Evolutionary conservation across 2,113 vertebrate species (phyloP).

Genomic region (Columba janthina): DNA sequence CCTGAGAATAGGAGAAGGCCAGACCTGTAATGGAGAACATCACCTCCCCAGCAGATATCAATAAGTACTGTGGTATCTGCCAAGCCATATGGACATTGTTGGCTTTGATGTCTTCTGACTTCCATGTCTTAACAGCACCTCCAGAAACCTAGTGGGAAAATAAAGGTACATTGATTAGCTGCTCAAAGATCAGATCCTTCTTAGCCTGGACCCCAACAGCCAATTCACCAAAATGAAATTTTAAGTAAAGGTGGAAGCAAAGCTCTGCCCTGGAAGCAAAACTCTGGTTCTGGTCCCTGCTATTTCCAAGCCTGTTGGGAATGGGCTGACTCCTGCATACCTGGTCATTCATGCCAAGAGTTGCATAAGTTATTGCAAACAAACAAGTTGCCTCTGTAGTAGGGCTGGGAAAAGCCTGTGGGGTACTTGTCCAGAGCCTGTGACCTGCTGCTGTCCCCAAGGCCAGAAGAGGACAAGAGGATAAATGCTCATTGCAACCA

Average conservation of each 20-base stretch:
- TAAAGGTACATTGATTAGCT: background rate
- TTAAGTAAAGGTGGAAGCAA: background rate
- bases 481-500: background rate
- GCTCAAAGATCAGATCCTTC: background rate
- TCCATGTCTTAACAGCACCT: slow-evolving; percentile 40
- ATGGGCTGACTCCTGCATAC: background rate
- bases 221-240: background rate
- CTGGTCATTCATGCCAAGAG: background rate
- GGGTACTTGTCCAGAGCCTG: background rate
- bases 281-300: background rate
- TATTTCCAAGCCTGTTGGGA: background rate
- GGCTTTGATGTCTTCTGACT: slow-evolving; percentile 82
- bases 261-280: background rate
- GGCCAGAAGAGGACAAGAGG: background rate
- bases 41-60: slow-evolving; percentile 92
- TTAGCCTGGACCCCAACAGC: background rate
- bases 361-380: background rate
- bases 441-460: background rate
- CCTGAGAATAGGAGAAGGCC: slow-evolving; percentile 99
- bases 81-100: slow-evolving; percentile 89
- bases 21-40: slow-evolving; percentile 97
- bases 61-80: slow-evolving; percentile 92
- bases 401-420: background rate
- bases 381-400: background rate
- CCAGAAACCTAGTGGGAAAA: slow-evolving; percentile 65